Base-by-base conservation (phyloP, 2,797 vertebrate species). In the Chelon auratus region DNA sequence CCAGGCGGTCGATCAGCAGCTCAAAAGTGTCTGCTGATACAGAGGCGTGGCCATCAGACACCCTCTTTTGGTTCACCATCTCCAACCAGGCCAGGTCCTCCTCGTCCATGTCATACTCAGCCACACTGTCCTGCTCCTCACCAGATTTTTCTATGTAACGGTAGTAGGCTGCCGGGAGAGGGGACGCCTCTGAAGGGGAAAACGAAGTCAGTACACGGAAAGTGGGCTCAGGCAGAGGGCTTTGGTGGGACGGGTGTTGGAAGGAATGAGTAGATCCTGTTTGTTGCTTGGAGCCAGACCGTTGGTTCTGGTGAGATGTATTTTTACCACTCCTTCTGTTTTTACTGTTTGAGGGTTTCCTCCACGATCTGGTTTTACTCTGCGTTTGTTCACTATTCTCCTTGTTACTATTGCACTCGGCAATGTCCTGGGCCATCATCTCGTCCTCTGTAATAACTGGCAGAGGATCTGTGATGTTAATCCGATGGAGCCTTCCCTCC, bases 91-190 rank as follows among this genome's bases (percentile, higher is more conserved):
- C 97, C 66, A 97, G 89, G 91, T 99, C 97, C 86, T 98, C 97
- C 90, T 99, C 98, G 1, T 99, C 98, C 97, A 99, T 98, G 91
- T 99, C 98, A 12, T 99, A 99, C 77, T 99, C 98, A 0, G 97
- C 96, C 75, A 98, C 96, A 0, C 90, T 94, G n/a, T 97, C 96
- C 9, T 96, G 93, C 70, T 98, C 98, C 86, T 99, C 97, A 0
- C 90, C 88, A 0, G 96, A 94, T 78, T 95, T 97, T 63, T 99
- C 97, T 0, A 97, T 94, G 86, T 94, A 99, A 10, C 95, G 94
- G 78, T 99, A 99, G 75, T 98, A 98, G 14, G 96, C 94, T 0
- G 94, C 75, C 0, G 97, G 96, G 70, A 97, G 93, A 1, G 97
- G 94, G 48, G 94, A 87, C 0, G 95, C 96, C 17, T 96, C 96